Conservation (phyloP, 2,888 invertebrate genomes). For the Platycheirus albimanus region DNA sequence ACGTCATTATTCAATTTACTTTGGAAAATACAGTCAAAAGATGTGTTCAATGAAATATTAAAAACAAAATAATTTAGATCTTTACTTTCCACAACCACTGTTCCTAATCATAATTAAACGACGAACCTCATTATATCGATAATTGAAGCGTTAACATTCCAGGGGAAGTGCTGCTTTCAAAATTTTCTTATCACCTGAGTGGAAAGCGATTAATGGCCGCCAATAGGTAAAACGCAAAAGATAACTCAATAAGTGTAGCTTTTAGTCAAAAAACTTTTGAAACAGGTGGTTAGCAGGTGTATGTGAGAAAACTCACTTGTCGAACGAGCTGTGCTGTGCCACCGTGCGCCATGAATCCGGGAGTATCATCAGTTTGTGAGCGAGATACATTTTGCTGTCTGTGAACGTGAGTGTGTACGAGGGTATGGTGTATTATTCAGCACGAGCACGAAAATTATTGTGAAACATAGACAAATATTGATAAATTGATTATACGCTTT, state of each 20-base stretch:
- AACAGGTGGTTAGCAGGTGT: constrained; percentile 70
- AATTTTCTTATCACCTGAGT: constrained; percentile 51
- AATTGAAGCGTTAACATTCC: constrained; percentile 47
- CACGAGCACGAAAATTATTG: constrained; percentile 53
- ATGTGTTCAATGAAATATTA: no score
- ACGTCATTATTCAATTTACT: not conserved
- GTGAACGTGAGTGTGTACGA: not conserved
- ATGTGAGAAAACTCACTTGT: constrained; percentile 32
- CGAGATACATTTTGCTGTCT: not conserved
- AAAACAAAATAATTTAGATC: not conserved
- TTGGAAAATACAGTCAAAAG: not conserved
- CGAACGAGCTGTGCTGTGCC: not conserved
- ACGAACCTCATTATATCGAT: constrained; percentile 46
- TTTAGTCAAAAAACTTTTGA: constrained; percentile 44
- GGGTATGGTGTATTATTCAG: no score
- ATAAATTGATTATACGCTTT: constrained; percentile 61
- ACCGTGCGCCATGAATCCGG: not conserved
- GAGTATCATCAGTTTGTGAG: not conserved
- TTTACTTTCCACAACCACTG: constrained; percentile 30
- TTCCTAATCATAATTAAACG: constrained; percentile 24
- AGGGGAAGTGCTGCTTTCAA: constrained; percentile 6
- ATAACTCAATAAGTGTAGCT: constrained; percentile 36
- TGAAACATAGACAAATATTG: constrained; percentile 64
- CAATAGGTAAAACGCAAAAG: constrained; percentile 28
- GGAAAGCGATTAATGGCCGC: constrained; percentile 45